These are phyloP conservation scores for Bugulina stolonifera DNA, from an alignment of 2,888 invertebrate species.

Conservation along the genomic window DNA sequence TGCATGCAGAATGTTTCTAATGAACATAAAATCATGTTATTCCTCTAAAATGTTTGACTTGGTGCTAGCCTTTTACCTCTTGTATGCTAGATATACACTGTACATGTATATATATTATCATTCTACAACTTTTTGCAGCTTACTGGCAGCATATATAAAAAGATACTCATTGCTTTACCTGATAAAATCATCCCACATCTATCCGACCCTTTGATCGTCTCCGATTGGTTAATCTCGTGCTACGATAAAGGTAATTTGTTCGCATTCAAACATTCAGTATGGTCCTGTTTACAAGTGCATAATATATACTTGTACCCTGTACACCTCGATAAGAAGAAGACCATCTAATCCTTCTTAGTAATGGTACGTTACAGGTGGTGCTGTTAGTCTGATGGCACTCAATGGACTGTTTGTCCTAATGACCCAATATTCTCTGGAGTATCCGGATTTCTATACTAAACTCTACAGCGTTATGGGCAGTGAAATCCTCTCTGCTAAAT, in stretches of 20 bases:
- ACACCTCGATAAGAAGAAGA: no score
- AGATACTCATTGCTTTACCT: constrained; percentile 72
- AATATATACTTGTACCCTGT: no score
- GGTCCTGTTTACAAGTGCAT: no score
- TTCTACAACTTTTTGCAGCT: no score
- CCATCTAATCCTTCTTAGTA: no score
- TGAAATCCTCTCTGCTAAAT: constrained; percentile 81
- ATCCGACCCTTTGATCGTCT: constrained; percentile 72
- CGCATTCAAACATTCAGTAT: no score
- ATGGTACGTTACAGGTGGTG: constrained; percentile 73
- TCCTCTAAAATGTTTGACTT: no score
- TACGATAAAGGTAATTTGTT: constrained; percentile 73
- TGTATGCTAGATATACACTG: no score
- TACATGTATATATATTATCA: no score
- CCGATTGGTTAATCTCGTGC: constrained; percentile 86
- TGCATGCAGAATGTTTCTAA: no score
- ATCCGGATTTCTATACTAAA: constrained; percentile 88
- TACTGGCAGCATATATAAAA: constrained; percentile 64
- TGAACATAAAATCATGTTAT: no score
- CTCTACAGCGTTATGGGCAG: constrained; percentile 91
- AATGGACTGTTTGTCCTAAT: constrained; percentile 87
- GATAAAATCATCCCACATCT: constrained; percentile 76
- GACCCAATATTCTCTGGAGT: constrained; percentile 83
- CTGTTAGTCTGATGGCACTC: constrained; percentile 78
- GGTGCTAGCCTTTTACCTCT: no score